Evolutionary conservation across 2,113 vertebrate species (phyloP).

Genomic region (Cercopithecus mona): DNA sequence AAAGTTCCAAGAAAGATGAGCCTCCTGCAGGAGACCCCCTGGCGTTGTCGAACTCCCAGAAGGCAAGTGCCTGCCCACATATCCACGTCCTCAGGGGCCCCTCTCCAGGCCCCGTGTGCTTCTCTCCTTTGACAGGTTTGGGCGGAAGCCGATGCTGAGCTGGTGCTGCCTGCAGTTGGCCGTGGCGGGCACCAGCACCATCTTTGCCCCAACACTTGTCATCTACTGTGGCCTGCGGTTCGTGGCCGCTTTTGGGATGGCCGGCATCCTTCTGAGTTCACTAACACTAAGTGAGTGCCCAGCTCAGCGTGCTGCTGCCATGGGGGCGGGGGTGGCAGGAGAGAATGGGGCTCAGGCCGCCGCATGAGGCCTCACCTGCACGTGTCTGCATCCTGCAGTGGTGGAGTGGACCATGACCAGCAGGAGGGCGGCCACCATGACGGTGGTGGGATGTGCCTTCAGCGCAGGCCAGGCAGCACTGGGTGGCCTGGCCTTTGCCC

Average conservation of each 20-base stretch:
- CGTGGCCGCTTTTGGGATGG: conserved; percentile 86
- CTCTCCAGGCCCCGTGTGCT: not conserved
- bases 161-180: conserved; percentile 88
- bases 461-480: conserved; percentile 84
- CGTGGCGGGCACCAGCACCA: conserved; percentile 81
- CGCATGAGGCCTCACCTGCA: rapidly evolving
- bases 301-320: rapidly evolving
- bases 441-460: conserved; percentile 81
- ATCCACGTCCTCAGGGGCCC: not conserved
- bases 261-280: conserved; percentile 86
- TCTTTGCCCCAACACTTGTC: conserved; percentile 86
- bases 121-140: conserved; percentile 82
- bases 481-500: conserved; percentile 82
- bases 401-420: conserved; percentile 72
- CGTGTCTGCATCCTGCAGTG: not conserved
- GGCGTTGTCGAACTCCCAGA: rapidly evolving
- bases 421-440: conserved; percentile 81
- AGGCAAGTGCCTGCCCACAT: not conserved
- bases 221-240: conserved; percentile 89
- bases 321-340: rapidly evolving
- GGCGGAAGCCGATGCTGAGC: conserved; percentile 85
- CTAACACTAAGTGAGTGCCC: conserved; percentile 86
- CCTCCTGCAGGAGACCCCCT: not conserved
- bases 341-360: rapidly evolving
- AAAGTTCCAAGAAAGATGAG: not conserved